Conservation (phyloP, 2,888 invertebrate genomes). For the Iphiclides podalirius region DNA sequence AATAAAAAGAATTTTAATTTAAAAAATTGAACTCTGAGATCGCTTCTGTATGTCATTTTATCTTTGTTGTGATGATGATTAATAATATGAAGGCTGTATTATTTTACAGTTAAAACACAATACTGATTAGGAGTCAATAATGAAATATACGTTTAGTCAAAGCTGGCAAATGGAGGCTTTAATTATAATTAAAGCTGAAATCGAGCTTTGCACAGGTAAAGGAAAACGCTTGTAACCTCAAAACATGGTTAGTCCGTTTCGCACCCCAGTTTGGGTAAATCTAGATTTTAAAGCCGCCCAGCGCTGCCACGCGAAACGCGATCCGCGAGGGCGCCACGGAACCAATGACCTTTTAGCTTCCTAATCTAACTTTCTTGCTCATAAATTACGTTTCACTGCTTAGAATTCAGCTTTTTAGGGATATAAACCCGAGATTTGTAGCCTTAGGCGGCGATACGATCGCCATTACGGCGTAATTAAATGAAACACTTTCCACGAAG, state of each 20-base stretch:
- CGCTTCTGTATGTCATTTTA: too few species aligned
- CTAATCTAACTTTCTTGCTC: slow-evolving; percentile 1
- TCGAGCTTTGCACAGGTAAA: background rate
- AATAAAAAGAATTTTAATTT: too few species aligned
- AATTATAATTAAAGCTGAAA: background rate
- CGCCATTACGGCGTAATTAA: background rate
- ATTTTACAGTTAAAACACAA: too few species aligned
- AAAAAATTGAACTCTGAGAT: too few species aligned
- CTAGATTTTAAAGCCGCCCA: slow-evolving; percentile 1
- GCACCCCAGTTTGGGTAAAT: background rate
- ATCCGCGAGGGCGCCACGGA: background rate
- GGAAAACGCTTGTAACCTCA: background rate
- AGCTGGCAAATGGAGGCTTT: too few species aligned
- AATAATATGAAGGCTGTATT: too few species aligned
- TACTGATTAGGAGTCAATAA: too few species aligned
- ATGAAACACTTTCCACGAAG: background rate
- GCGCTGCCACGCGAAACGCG: slow-evolving; percentile 1
- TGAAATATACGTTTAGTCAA: too few species aligned
- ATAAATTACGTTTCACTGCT: slow-evolving; percentile 7
- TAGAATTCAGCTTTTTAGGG: slow-evolving; percentile 5
- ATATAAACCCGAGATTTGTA: slow-evolving; percentile 1
- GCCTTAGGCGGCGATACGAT: background rate
- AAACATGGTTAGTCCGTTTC: background rate
- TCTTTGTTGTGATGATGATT: too few species aligned
- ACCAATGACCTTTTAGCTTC: slow-evolving; percentile 3